Conservation (phyloP, 2,888 invertebrate species). For the Drosophila ezoana region DNA sequence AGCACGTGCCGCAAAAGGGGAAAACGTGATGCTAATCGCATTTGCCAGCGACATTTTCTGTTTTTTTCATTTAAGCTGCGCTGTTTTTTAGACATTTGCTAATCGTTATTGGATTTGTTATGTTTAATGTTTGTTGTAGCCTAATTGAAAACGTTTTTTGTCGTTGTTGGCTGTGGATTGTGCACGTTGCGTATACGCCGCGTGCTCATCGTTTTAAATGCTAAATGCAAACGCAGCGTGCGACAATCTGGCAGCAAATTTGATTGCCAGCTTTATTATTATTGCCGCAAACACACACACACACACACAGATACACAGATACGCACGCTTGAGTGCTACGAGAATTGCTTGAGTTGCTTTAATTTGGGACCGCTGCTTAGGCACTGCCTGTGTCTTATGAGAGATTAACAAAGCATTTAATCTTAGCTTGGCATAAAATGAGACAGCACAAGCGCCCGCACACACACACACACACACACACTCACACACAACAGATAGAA, state of each 20-base stretch:
- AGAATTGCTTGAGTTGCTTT: conserved; percentile 49
- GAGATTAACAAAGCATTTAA: conserved; percentile 76
- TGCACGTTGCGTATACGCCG: conserved; percentile 37
- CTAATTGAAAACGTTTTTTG: conserved; percentile 52
- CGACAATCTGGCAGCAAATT: conserved; percentile 52
- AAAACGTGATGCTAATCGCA: conserved; percentile 68
- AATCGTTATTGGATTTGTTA: conserved; percentile 27
- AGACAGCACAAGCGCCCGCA: conserved; percentile 38
- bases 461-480: conserved; percentile 20
- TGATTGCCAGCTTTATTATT: conserved; percentile 59
- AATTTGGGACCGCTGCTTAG: conserved; percentile 45
- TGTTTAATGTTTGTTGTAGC: conserved; percentile 25
- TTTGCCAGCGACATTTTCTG: conserved; percentile 52
- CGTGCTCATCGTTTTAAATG: conserved; percentile 11
- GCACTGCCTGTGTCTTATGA: conserved; percentile 46
- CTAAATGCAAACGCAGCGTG: conserved; percentile 48
- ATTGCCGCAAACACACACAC: conserved; percentile 35
- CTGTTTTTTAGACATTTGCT: conserved; percentile 13
- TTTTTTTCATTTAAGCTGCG: conserved; percentile 16
- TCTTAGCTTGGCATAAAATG: conserved; percentile 67
- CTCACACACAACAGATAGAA: conserved; percentile 10
- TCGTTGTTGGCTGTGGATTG: conserved; percentile 19
- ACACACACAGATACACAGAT: conserved; percentile 7
- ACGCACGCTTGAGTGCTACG: conserved; percentile 16
- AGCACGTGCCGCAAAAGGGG: conserved; percentile 54